A percentile compares a stretch with the other conserved stretches of the same genome.
Conservation (phyloP, 2,888 invertebrate genomes). For the Iselma pallidipennis region DNA sequence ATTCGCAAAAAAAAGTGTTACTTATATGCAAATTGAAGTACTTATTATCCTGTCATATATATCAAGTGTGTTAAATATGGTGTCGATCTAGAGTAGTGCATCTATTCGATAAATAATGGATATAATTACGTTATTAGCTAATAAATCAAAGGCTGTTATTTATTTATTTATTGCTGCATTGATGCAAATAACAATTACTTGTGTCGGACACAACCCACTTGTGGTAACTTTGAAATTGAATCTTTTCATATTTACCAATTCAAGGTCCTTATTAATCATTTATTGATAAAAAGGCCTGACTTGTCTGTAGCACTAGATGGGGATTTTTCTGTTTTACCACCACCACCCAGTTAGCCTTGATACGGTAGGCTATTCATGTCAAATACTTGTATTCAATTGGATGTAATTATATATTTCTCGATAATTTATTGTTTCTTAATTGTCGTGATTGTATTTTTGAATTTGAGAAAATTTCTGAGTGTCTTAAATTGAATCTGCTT, state of each 20-base stretch:
- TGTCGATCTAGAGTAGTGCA: not conserved
- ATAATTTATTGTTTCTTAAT: too few relatives aligned
- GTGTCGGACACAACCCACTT: not conserved
- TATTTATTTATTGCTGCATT: not conserved
- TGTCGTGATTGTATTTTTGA: too few relatives aligned
- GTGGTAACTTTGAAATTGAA: not conserved
- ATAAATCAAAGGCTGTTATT: not conserved
- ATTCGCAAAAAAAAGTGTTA: not conserved
- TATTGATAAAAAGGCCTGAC: too few relatives aligned
- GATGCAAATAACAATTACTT: not conserved
- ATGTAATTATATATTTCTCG: too few relatives aligned
- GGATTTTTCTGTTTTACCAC: too few relatives aligned
- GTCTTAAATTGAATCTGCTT: too few relatives aligned
- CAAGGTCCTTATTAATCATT: too few relatives aligned
- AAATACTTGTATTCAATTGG: too few relatives aligned
- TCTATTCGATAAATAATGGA: not conserved
- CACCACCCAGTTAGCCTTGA: too few relatives aligned
- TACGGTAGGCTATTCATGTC: too few relatives aligned
- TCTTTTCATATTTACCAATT: not conserved
- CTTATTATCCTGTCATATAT: not conserved
- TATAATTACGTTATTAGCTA: not conserved
- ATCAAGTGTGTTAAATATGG: not conserved
- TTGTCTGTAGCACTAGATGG: too few relatives aligned
- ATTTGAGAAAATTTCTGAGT: too few relatives aligned
- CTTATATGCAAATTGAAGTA: not conserved